Evolutionary conservation across 2,113 vertebrate species (phyloP).

Genomic region (Rhodinocichla rosea): DNA sequence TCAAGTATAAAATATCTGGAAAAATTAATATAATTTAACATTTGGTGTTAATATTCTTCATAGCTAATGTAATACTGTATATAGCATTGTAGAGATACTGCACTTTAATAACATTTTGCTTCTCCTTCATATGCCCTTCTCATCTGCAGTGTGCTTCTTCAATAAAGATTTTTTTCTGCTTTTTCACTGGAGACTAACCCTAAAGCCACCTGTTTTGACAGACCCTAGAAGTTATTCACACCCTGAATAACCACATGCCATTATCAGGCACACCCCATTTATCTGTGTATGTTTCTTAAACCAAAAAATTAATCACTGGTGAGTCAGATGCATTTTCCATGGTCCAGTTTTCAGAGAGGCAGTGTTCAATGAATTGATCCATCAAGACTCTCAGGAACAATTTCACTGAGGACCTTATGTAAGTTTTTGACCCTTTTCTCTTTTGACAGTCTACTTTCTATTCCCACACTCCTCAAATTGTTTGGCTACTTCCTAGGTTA

Average conservation of each 20-base stretch:
- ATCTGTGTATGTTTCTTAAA: neutral
- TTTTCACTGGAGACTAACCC: neutral
- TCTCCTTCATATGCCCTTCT: neutral
- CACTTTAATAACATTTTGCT: neutral
- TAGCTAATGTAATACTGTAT: neutral
- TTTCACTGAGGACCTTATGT: neutral
- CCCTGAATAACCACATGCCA: conserved; percentile 29
- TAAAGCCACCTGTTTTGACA: neutral
- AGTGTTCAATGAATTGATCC: neutral
- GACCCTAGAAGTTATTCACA: neutral
- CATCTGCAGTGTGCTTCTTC: neutral
- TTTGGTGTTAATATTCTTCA: neutral
- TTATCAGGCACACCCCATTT: neutral
- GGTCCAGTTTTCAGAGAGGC: neutral
- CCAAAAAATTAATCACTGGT: neutral
- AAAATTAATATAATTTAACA: neutral
- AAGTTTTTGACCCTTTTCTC: neutral
- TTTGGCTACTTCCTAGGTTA: neutral
- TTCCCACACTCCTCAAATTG: neutral
- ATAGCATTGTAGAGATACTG: neutral
- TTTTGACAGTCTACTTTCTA: neutral
- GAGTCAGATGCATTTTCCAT: neutral
- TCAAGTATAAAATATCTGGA: neutral
- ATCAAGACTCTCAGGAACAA: neutral
- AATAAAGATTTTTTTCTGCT: neutral